Evolutionary conservation across 2,888 invertebrate genomes (phyloP).

Genomic region (Sarcophaga subvicina): DNA sequence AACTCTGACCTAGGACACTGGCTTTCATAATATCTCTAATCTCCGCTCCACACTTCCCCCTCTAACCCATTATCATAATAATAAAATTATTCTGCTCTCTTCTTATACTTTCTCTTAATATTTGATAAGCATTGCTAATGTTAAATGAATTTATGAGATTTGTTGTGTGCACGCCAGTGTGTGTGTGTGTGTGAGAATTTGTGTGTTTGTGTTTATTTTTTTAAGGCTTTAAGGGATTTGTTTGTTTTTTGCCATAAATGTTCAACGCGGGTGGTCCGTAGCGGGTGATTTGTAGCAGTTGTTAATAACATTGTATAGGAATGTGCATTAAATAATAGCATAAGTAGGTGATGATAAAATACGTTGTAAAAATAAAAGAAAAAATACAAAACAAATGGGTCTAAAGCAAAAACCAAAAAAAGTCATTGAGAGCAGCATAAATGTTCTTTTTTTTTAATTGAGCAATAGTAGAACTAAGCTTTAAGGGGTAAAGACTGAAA

Average conservation of each 20-base stretch:
- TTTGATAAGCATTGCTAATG: neutral
- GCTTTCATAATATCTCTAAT: slow-evolving; percentile 43
- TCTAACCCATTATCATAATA: neutral
- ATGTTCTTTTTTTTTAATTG: neutral
- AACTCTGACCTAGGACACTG: slow-evolving; percentile 63
- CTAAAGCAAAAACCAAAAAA: neutral
- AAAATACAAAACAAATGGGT: neutral
- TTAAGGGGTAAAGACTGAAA: slow-evolving; percentile 16
- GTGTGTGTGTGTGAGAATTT: neutral
- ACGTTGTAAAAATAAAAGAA: slow-evolving; percentile 36
- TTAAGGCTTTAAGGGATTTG: slow-evolving; percentile 9
- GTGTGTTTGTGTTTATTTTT: neutral
- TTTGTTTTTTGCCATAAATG: neutral
- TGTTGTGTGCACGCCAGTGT: neutral
- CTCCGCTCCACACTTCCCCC: neutral
- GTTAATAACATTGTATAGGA: neutral
- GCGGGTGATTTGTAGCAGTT: neutral
- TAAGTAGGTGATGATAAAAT: slow-evolving; percentile 41
- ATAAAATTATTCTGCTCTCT: neutral
- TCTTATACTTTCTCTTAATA: neutral
- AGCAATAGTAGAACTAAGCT: neutral
- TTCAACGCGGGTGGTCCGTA: neutral
- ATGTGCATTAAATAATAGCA: slow-evolving; percentile 15
- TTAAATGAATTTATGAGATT: slow-evolving; percentile 40
- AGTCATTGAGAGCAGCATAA: neutral